Percentiles rank a stretch among this genome's conserved stretches.
These are phyloP conservation scores for Drosophila ohnishii DNA, from an alignment of 1,140 invertebrate species.

Conservation along the genomic window DNA sequence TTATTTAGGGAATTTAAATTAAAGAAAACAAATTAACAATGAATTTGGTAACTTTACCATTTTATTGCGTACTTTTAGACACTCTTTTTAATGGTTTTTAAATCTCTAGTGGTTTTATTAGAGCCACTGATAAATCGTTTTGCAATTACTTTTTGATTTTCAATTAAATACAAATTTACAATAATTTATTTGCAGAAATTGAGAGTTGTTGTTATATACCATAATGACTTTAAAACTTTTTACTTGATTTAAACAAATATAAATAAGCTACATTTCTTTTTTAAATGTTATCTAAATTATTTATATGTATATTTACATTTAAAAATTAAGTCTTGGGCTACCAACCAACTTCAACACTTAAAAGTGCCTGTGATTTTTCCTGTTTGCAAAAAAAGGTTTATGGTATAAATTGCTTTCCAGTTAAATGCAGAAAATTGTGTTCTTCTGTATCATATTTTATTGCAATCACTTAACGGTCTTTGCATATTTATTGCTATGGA, in stretches of 20 bases:
- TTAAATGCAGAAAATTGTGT: neutral
- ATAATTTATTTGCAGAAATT: too few relatives aligned
- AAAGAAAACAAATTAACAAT: neutral
- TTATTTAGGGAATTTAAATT: neutral
- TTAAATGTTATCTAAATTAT: too few relatives aligned
- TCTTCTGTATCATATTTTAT: conserved; percentile 1
- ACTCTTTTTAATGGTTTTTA: too few relatives aligned
- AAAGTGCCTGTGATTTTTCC: neutral
- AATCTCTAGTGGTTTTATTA: too few relatives aligned
- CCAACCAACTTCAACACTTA: neutral
- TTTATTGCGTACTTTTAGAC: too few relatives aligned
- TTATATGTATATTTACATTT: neutral
- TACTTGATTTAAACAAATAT: too few relatives aligned
- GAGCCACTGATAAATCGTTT: too few relatives aligned
- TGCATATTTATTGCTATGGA: conserved; percentile 6
- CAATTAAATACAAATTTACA: too few relatives aligned
- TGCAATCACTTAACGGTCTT: conserved; percentile 13
- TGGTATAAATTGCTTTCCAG: neutral
- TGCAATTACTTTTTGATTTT: too few relatives aligned
- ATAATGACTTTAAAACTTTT: too few relatives aligned
- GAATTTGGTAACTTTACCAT: too few relatives aligned
- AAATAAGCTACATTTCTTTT: neutral
- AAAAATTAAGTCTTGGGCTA: neutral
- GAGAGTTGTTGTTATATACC: too few relatives aligned
- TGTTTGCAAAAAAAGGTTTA: neutral